phyloP scores from a whole-genome alignment of 1,140 invertebrate genomes.

The Drosophila repleta region DNA sequence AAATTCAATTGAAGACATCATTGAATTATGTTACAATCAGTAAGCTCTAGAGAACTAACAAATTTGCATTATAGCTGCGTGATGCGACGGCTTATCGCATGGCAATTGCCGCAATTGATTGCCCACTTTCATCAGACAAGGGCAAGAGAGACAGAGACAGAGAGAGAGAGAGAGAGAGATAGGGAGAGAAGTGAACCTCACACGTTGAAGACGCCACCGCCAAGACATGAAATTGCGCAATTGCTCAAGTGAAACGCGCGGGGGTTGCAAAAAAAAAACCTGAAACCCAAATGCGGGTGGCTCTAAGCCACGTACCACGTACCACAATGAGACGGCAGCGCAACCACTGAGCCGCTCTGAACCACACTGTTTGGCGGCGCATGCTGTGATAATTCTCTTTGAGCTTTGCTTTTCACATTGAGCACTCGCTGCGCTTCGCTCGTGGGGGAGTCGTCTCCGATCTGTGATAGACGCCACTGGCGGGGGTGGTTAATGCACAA shows the following conservation, averaged over 20 bases:
- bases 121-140: conserved; percentile 9
- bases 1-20: not conserved
- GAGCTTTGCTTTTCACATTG: conserved; percentile 78
- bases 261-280: conserved; percentile 65
- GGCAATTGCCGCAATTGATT: conserved; percentile 42
- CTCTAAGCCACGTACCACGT: conserved; percentile 47
- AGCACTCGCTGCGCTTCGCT: conserved; percentile 75
- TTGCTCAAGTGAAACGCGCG: conserved; percentile 29
- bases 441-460: conserved; percentile 28
- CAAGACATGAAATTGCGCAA: conserved; percentile 59
- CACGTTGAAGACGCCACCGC: conserved; percentile 47
- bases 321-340: conserved; percentile 3
- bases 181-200: conserved; percentile 51
- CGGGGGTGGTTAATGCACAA: conserved; percentile 58
- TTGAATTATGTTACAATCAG: conserved; percentile 2
- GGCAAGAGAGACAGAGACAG: not conserved
- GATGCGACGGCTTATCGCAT: conserved; percentile 40
- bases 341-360: not conserved
- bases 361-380: conserved; percentile 35
- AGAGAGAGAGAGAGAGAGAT: not conserved
- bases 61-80: conserved; percentile 23
- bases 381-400: conserved; percentile 79
- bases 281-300: conserved; percentile 67
- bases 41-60: not conserved
- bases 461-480: conserved; percentile 47